Evolutionary conservation across 2,797 vertebrate species (phyloP), one percentile per base, ranked within the genome.

Genomic region (Buceros bicornis): DNA sequence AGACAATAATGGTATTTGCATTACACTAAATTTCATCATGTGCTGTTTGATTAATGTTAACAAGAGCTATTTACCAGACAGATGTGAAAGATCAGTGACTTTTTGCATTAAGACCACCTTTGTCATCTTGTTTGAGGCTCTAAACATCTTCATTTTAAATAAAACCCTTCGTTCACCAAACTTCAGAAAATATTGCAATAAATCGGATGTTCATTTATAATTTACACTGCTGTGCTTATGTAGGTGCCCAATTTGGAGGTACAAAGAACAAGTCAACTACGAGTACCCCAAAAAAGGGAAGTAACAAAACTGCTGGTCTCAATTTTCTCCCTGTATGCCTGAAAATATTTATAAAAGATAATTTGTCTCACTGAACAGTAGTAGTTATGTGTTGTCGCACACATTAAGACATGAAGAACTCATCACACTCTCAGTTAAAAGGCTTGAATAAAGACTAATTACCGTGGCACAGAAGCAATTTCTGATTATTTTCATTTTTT

Each of bases 261-360:
- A 66, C 6, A 53, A 71, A 66, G 16, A 80, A 56, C 16, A 48
- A 82, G 12, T 47, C 21, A 62, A 9, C 10, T 65, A 6, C 14
- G 29, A 78, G 14, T 37, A 65, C 10, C 0, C 0, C 4, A 19
- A 48, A 66, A 80, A 65, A 45, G 2, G 8, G 10, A 66, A 2
- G 4, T 19, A 51, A 35, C 25, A 45, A 78, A 87, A 58, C 26
- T 28, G 6, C 28, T 58, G 5, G 3, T 56, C 40, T 25, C 2
- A 42, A 7, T 79, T 74, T 78, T 14, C 35, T 56, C n/a, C 7
- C 13, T 43, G 3, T 37, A 66, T 61, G 33, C 22, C 58, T 64
- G 40, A 91, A 82, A 92, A 92, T 54, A 88, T 22, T 82, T 70
- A 31, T 7, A 71, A 43, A 66, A 74, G 3, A 18, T 33, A 61